These are phyloP conservation scores for Peromyscus californicus DNA, from an alignment of 2,113 vertebrate species.

Conservation along the genomic window DNA sequence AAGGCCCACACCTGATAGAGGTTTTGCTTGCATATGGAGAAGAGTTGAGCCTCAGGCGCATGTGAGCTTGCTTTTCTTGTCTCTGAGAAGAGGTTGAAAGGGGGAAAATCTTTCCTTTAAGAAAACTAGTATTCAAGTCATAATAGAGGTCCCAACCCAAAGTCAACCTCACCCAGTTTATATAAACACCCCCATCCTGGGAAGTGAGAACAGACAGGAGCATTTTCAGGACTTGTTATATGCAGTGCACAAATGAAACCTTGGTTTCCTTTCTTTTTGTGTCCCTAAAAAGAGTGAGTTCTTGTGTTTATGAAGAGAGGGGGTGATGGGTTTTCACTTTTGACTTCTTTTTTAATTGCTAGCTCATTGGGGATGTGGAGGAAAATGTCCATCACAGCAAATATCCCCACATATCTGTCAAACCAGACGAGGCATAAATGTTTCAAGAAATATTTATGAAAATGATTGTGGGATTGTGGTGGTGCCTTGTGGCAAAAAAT, in stretches of 20 bases:
- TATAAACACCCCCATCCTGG: neutral
- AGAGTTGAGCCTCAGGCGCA: slow-evolving; percentile 59
- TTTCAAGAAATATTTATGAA: slow-evolving; percentile 64
- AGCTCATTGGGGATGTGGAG: slow-evolving; percentile 66
- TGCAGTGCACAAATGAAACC: neutral
- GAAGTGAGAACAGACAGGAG: neutral
- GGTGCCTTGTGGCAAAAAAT: slow-evolving; percentile 35
- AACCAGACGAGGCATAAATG: slow-evolving; percentile 64
- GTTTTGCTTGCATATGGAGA: slow-evolving; percentile 47
- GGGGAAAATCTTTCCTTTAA: slow-evolving; percentile 26
- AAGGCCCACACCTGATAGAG: slow-evolving; percentile 42
- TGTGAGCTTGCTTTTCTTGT: neutral
- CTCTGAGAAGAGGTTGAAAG: neutral
- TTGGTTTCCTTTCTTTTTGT: neutral
- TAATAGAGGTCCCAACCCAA: slow-evolving; percentile 4
- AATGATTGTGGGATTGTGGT: slow-evolving; percentile 62
- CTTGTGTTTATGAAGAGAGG: slow-evolving; percentile 61
- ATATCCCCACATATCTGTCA: slow-evolving; percentile 37
- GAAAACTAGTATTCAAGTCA: slow-evolving; percentile 41
- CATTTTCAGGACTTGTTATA: neutral
- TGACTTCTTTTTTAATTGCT: slow-evolving; percentile 50
- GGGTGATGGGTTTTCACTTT: slow-evolving; percentile 65
- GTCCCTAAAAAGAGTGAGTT: slow-evolving; percentile 39
- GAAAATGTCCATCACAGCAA: slow-evolving; percentile 65
- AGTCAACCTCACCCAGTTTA: neutral